phyloP scores from a whole-genome alignment of 2,113 vertebrate species.

The Gavia stellata region DNA sequence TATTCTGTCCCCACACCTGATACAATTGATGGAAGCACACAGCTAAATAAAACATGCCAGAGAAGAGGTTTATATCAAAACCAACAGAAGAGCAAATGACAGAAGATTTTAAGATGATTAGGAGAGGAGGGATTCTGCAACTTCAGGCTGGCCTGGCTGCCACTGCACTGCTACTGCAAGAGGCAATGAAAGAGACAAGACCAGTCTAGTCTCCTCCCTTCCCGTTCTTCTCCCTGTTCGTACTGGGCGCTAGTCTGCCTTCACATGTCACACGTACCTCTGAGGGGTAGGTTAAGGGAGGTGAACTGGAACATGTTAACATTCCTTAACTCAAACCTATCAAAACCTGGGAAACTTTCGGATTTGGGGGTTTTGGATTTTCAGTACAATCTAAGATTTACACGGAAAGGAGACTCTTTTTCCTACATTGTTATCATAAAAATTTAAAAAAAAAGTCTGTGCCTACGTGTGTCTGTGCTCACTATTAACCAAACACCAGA shows the following conservation, averaged over 20 bases:
- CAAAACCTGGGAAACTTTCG: not conserved
- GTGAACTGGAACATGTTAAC: not conserved
- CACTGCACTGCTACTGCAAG: not conserved
- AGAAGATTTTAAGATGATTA: not conserved
- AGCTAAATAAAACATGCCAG: not conserved
- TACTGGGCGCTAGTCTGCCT: not conserved
- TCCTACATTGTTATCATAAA: not conserved
- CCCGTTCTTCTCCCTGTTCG: not conserved
- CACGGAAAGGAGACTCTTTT: not conserved
- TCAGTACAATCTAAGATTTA: not conserved
- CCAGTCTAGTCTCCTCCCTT: not conserved
- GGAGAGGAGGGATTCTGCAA: not conserved
- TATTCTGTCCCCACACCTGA: not conserved
- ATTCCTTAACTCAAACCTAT: not conserved
- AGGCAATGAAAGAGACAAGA: not conserved
- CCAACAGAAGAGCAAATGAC: not conserved
- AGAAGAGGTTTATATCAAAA: not conserved
- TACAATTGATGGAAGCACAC: not conserved
- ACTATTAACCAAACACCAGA: not conserved
- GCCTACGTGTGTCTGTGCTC: not conserved
- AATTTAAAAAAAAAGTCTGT: not conserved
- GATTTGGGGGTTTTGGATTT: not conserved
- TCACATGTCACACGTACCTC: not conserved
- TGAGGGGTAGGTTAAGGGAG: not conserved
- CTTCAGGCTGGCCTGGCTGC: not conserved